Base-by-base conservation (phyloP, 2,113 vertebrate genomes). In the Tachuris rubrigastra region DNA sequence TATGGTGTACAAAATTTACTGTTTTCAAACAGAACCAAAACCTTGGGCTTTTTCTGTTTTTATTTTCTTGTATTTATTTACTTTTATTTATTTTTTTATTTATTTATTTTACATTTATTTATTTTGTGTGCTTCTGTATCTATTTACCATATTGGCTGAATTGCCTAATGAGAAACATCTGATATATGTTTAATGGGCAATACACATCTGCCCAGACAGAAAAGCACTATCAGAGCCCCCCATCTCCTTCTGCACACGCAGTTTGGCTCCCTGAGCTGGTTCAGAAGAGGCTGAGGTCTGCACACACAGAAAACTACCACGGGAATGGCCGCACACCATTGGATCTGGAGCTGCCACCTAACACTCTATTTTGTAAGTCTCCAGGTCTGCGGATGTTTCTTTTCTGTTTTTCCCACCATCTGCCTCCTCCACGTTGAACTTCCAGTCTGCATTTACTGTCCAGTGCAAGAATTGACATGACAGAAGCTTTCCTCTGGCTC, bases 301-400 rank as follows among this genome's bases (percentile, higher is more conserved):
- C 31, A 63, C 11, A 15, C 28, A 18, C 16, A 56, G 44, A 68
- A 78, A 46, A 23, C 21, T 63, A 7, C 16, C 21, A 7, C 1
- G 30, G 58, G 39, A 72, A 53, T 3, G 24, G 35, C 21, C 8
- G 53, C 47, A 12, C 0, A 0, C 8, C 41, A 47, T 47, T 65
- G 46, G 47, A 42, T 66, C 33, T 33, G 65, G 24, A 87, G 14
- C 60, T 87, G 44, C 33, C 47, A 7, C 19, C 0, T 2, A 58
- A 33, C 41, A 11, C 3, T 27, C 58, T 10, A 47, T 49, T 14
- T 37, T 42, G 5, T 21, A 67, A 67, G 0, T 83, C 63, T 67
- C 47, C 35, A 71, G 27, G 24, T 71, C 42, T 58, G 52, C 11
- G 39, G 47, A 46, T 4, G 1, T 25, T 78, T 82, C 0, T 0